Evolutionary conservation across 1,140 invertebrate genomes (phyloP).

Genomic region (Macrotrachela quadricornifera): DNA sequence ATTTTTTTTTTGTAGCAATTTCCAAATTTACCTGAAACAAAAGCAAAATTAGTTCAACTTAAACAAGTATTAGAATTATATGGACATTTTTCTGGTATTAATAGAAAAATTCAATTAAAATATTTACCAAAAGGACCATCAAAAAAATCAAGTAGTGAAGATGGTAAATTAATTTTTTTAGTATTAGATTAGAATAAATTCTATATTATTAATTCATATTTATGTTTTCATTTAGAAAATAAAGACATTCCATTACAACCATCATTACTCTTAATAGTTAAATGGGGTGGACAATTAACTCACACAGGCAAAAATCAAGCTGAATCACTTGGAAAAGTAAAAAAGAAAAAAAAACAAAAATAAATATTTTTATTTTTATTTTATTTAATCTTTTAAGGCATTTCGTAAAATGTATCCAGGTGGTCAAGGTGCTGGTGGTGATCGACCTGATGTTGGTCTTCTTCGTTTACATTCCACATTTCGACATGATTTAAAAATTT

Average conservation of each 20-base stretch:
- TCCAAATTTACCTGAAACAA: slow-evolving; percentile 42
- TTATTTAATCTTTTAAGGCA: too few relatives aligned
- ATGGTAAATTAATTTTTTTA: slow-evolving; percentile 41
- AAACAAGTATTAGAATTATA: slow-evolving; percentile 97
- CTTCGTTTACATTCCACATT: slow-evolving; percentile 87
- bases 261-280: slow-evolving; percentile 75
- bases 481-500: slow-evolving; percentile 95
- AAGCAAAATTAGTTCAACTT: slow-evolving; percentile 84
- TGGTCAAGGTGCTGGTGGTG: slow-evolving; percentile 25
- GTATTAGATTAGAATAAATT: background rate
- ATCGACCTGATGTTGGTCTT: slow-evolving; percentile 51
- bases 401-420: slow-evolving; percentile 93
- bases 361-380: too few relatives aligned
- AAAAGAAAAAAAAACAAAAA: too few relatives aligned
- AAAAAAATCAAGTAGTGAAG: slow-evolving; percentile 74
- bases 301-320: slow-evolving; percentile 76
- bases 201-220: background rate
- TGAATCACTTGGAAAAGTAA: slow-evolving; percentile 64
- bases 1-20: background rate
- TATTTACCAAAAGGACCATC: slow-evolving; percentile 86
- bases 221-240: too few relatives aligned
- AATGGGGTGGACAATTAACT: slow-evolving; percentile 98
- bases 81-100: slow-evolving; percentile 97
- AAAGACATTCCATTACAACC: slow-evolving; percentile 34
- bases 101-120: slow-evolving; percentile 97